Percentiles rank a stretch among this genome's conserved stretches.
These are phyloP conservation scores for Cryptoblepharus egeriae DNA, from an alignment of 2,797 vertebrate species.

Conservation along the genomic window DNA sequence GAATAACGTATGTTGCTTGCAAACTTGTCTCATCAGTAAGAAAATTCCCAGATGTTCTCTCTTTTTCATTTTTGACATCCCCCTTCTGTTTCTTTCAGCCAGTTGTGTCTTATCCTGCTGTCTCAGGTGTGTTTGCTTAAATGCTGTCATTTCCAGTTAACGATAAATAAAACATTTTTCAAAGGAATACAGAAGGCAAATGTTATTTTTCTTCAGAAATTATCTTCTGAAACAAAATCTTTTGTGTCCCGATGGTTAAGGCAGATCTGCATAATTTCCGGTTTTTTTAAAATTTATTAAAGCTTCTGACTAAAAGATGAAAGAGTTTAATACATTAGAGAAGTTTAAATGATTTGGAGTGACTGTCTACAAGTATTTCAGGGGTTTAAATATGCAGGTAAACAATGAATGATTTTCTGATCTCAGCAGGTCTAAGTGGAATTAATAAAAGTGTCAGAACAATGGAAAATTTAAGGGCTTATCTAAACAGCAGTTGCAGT, in stretches of 20 bases:
- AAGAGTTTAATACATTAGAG: conserved; percentile 17
- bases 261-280: background rate
- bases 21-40: conserved; percentile 48
- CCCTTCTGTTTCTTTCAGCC: conserved; percentile 39
- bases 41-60: conserved; percentile 43
- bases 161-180: conserved; percentile 24
- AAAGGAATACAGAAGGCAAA: background rate
- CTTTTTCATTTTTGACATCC: conserved; percentile 45
- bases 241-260: background rate
- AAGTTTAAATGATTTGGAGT: background rate
- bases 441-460: background rate
- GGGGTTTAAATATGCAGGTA: conserved; percentile 3
- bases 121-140: conserved; percentile 21
- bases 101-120: conserved; percentile 36
- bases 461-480: conserved; percentile 31
- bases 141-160: conserved; percentile 13
- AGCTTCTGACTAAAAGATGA: background rate
- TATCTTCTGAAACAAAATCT: background rate
- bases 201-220: conserved; percentile 31
- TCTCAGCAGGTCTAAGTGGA: background rate
- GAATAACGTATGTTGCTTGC: conserved; percentile 55
- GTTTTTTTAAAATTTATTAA: background rate
- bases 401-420: background rate
- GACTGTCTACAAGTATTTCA: conserved; percentile 18
- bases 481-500: background rate